Base-by-base conservation (phyloP, 37 sponge, comb jelly and placozoan genomes). In the Dysidea cf. avara region DNA sequence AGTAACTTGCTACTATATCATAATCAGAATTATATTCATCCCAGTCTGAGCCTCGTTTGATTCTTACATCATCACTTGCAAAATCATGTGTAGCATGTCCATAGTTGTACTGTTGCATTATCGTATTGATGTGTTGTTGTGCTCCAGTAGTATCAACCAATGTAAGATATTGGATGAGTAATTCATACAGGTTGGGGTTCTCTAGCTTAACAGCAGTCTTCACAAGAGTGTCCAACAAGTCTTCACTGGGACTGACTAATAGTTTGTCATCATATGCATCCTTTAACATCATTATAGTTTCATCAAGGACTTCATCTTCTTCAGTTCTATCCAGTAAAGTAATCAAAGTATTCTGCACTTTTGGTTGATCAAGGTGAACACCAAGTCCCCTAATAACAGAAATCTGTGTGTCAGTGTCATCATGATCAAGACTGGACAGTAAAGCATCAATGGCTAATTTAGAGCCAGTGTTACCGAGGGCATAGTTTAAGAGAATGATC, bases 401-500 rank as follows among this genome's bases (percentile, higher is more conserved):
- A 22, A 81, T 38, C 48, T 81, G 82, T 11, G 73, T 57, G 64
- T 74, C 67, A 21, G 55, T 22, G 51, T 81, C 67, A n/a, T 56
- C 39, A 25, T 73, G 58, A 25, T 53, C 29, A 14, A 81, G 69
- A 26, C 73, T 72, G 29, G 53, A 57, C 32, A 73, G 31, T 25
- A 81, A 31, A 16, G 48, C 37, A 22, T 73, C 56, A 16, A 46
- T 46, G 37, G 74, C 46, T 25, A 34, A 21, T 25, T 53, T 22
- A 34, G 74, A 56, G n/a, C 72, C 82, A 5, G 74, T 81, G 82
- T 81, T 81, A 16, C 82, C 82, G 32, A 81, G 67, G 26, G 82
- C 54, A 48, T 74, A 56, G 74, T 72, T 63, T 18, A 66, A 33
- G 51, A 65, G 66, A 26, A 72, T 33, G 1, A 81, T 37, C 20